Conservation (phyloP, 2,797 vertebrate species). For the Diceros bicornis region DNA sequence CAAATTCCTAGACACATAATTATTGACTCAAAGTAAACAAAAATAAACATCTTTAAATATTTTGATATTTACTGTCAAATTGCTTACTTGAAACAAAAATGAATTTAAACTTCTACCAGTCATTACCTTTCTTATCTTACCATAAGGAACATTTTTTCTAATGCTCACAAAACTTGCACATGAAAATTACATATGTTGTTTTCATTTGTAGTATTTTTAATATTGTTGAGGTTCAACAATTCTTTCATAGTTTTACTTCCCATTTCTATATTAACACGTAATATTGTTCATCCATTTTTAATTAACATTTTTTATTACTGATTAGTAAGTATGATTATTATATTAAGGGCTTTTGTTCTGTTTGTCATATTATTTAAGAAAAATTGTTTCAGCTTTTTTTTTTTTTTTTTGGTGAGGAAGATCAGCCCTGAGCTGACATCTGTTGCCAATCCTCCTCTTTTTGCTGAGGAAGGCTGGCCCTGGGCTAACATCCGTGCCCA, state of each 20-base stretch:
- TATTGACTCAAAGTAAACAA: not conserved
- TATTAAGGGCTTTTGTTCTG: not conserved
- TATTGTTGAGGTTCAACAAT: not conserved
- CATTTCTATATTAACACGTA: not conserved
- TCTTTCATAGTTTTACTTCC: not conserved
- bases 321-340: not conserved
- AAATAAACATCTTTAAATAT: conserved; percentile 11
- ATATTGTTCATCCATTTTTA: not conserved
- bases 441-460: too few species aligned
- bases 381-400: not conserved
- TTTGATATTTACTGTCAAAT: not conserved
- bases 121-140: not conserved
- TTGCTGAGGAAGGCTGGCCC: too few species aligned
- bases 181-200: not conserved
- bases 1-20: conserved; percentile 26
- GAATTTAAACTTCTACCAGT: not conserved
- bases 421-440: too few species aligned
- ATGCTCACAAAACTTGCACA: not conserved
- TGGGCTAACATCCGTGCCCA: too few species aligned
- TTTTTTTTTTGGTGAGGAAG: too few species aligned
- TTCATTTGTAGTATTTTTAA: not conserved
- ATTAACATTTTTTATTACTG: not conserved
- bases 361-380: not conserved
- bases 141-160: not conserved
- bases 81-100: not conserved